phyloP scores from a whole-genome alignment of 2,888 invertebrate genomes.

The Archips crataeganus region DNA sequence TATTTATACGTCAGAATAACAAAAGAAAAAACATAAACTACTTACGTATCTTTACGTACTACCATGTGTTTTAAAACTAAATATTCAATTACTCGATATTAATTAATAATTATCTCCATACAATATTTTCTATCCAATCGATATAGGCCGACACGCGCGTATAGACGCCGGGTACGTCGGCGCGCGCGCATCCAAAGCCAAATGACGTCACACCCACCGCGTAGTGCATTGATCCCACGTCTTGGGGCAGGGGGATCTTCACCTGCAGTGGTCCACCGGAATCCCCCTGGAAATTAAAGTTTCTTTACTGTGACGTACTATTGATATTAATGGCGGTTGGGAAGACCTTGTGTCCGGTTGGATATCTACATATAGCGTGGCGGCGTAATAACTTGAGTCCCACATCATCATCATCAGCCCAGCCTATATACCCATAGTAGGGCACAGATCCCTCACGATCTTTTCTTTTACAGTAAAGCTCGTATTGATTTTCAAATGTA shows the following conservation, averaged over 20 bases:
- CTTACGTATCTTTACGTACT: too few relatives aligned
- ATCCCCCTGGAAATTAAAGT: constrained; percentile 51
- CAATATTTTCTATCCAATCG: constrained; percentile 54
- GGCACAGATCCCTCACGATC: too few relatives aligned
- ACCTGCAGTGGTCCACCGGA: constrained; percentile 57
- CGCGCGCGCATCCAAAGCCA: constrained; percentile 50
- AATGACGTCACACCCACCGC: constrained; percentile 58
- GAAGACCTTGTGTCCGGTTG: too few relatives aligned
- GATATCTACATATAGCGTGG: too few relatives aligned
- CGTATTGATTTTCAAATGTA: too few relatives aligned
- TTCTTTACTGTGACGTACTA: neutral
- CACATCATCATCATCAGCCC: too few relatives aligned
- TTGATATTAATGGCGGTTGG: too few relatives aligned
- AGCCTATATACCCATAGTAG: too few relatives aligned
- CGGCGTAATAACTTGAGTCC: too few relatives aligned
- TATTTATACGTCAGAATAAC: neutral
- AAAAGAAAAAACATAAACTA: too few relatives aligned
- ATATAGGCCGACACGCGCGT: constrained; percentile 50
- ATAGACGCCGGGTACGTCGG: constrained; percentile 52
- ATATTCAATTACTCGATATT: constrained; percentile 18
- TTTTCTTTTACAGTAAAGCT: too few relatives aligned
- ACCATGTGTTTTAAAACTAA: too few relatives aligned
- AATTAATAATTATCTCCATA: constrained; percentile 45
- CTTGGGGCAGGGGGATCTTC: constrained; percentile 40
- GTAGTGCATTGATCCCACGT: constrained; percentile 47